Conservation (phyloP, 1,140 invertebrate species). For the Zaprionus taronus region DNA sequence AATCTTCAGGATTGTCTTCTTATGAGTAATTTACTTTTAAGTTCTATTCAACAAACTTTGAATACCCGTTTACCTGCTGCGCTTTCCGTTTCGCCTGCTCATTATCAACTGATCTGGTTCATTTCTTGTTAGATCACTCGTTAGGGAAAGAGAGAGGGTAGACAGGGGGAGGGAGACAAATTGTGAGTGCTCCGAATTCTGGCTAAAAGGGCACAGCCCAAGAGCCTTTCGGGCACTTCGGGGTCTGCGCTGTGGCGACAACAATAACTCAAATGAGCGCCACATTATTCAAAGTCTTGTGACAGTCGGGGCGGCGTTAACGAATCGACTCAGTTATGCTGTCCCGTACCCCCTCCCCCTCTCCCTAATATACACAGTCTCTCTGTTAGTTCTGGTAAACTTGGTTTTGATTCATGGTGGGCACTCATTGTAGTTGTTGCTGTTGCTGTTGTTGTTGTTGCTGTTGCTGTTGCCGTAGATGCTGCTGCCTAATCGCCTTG, state of each 20-base stretch:
- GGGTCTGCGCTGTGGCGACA: slow-evolving; percentile 49
- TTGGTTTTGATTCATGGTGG: slow-evolving; percentile 75
- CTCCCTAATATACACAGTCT: not conserved
- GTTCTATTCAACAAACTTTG: not conserved
- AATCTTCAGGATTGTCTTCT: no score
- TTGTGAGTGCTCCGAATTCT: slow-evolving; percentile 42
- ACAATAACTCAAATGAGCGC: slow-evolving; percentile 79
- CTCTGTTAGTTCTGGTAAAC: slow-evolving; percentile 28
- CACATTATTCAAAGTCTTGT: slow-evolving; percentile 72
- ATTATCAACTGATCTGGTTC: slow-evolving; percentile 26
- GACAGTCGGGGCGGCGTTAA: slow-evolving; percentile 63
- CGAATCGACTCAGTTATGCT: slow-evolving; percentile 54
- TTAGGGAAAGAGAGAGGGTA: not conserved
- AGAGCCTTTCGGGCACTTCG: slow-evolving; percentile 42
- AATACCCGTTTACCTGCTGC: not conserved
- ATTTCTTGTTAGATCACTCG: slow-evolving; percentile 20
- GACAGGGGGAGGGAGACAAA: slow-evolving; percentile 29
- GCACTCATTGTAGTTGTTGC: slow-evolving; percentile 38
- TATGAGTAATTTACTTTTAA: slow-evolving; percentile 1
- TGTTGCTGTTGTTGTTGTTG: not conserved
- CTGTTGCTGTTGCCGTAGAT: slow-evolving; percentile 13
- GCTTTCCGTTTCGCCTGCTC: not conserved
- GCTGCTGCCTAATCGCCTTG: slow-evolving; percentile 70
- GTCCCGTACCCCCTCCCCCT: not conserved
- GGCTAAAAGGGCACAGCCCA: slow-evolving; percentile 25